Base-by-base conservation (phyloP, 2,888 invertebrate species). In the Protophormia terraenovae region DNA sequence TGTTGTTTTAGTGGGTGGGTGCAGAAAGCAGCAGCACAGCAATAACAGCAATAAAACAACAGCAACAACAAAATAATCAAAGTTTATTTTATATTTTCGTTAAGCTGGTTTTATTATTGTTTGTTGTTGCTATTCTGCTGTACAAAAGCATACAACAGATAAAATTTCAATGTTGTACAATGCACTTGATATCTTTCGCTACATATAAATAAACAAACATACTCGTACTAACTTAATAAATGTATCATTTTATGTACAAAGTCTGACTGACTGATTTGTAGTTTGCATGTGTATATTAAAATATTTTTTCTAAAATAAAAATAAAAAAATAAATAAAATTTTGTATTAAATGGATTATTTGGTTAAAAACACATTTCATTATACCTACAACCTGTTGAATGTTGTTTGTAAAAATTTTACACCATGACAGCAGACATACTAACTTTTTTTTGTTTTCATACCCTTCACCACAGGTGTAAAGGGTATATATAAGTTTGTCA, bases 111-210 rank as follows among this genome's bases (percentile, higher is more conserved):
- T 38, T 29, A 8, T 32, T n/a, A n/a, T 55, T 55, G 35, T 53
- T 32, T 41, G 29, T 38, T 80, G 47, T 50, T 75, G 16, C 53
- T 58, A 6, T 58, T 50, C n/a, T 35, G 6, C 19, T 77, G 55
- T 12, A 58, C 29, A 27, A 12, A 32, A 64, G 45, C 22, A 19
- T 6, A 12, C 7, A n/a, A 32, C 71, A 22, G 76, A 84, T 84
- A 80, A 60, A 76, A 58, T 71, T 84, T 84, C 84, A 84, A 80
- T 80, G 84, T 45, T 84, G 80, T 84, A 41, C 80, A 84, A 80
- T 84, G 80, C 80, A 66, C 80, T 84, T 76, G 41, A 81, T 75
- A 50, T 75, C 29, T 19, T 8, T 32, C 19, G 5, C 5, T 16
- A 50, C 27, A 60, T 24, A 62, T 22, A 47, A 7, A 27, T 8